Conservation (phyloP, 2,113 vertebrate genomes). For the Malaclemys terrapin region DNA sequence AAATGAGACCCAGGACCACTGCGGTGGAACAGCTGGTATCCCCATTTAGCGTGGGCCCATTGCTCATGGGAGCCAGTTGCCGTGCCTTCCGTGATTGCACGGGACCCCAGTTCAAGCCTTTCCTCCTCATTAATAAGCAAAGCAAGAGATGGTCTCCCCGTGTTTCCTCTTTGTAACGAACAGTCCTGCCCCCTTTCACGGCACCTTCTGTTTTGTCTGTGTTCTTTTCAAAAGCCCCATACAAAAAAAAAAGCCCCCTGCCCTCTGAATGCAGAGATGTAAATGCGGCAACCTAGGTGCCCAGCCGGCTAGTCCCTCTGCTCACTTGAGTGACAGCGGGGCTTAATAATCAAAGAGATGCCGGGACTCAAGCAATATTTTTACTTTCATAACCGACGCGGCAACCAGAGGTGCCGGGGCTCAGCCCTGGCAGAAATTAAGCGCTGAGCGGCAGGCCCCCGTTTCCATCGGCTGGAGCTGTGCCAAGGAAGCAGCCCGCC, state of each 20-base stretch:
- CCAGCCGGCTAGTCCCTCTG: neutral
- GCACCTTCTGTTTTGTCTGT: neutral
- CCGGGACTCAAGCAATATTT: too few species aligned
- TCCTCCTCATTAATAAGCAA: slow-evolving; percentile 5
- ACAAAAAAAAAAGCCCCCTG: neutral
- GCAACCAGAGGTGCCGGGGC: too few species aligned
- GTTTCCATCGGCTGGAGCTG: neutral
- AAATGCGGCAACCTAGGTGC: neutral
- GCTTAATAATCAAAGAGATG: too few species aligned
- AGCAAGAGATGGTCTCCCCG: slow-evolving; percentile 36
- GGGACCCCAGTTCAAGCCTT: rapidly evolving
- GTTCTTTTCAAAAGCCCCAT: slow-evolving; percentile 26
- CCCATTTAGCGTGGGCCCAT: neutral
- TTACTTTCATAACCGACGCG: too few species aligned
- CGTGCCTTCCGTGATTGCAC: neutral
- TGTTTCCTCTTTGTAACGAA: slow-evolving; percentile 3
- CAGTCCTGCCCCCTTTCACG: slow-evolving; percentile 32
- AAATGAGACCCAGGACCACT: neutral
- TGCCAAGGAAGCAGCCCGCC: rapidly evolving
- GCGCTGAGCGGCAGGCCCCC: neutral
- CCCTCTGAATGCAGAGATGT: rapidly evolving
- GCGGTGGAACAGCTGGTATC: neutral
- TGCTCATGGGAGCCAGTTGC: neutral
- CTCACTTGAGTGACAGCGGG: neutral
- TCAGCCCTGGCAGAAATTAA: too few species aligned